Evolutionary conservation across 1,140 invertebrate species (phyloP).

Genomic region (Coenobita brevimanus): DNA sequence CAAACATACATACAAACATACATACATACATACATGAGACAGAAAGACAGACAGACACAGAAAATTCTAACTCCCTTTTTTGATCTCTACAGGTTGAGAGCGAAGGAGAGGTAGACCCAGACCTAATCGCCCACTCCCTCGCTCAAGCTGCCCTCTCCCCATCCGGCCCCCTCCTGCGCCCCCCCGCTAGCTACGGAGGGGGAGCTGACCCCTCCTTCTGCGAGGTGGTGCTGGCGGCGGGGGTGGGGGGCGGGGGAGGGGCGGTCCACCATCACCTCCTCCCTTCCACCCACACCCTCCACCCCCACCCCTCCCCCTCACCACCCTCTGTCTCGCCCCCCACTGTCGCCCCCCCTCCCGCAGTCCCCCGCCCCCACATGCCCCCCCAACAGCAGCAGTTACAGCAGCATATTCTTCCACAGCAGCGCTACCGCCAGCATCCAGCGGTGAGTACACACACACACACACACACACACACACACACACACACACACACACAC

Average conservation of each 20-base stretch:
- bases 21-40: neutral
- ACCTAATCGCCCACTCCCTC: slow-evolving; percentile 36
- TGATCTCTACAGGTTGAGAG: slow-evolving; percentile 51
- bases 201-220: slow-evolving; percentile 28
- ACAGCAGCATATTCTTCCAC: too few species aligned
- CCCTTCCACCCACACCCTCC: neutral
- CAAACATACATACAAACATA: neutral
- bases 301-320: slow-evolving; percentile 13
- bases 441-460: too few species aligned
- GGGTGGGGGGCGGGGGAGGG: slow-evolving; percentile 3
- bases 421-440: too few species aligned
- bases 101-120: slow-evolving; percentile 35
- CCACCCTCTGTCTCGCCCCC: too few species aligned
- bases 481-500: too few species aligned
- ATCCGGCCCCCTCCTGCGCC: slow-evolving; percentile 34
- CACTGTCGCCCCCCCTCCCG: too few species aligned
- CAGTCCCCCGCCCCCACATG: too few species aligned
- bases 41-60: neutral
- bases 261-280: slow-evolving; percentile 38
- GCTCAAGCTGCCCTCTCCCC: slow-evolving; percentile 17
- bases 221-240: slow-evolving; percentile 47
- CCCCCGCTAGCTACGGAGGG: slow-evolving; percentile 30
- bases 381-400: too few species aligned
- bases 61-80: too few species aligned
- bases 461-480: too few species aligned